phyloP scores from a whole-genome alignment of 2,113 vertebrate species.

The Phylloscopus trochilus region DNA sequence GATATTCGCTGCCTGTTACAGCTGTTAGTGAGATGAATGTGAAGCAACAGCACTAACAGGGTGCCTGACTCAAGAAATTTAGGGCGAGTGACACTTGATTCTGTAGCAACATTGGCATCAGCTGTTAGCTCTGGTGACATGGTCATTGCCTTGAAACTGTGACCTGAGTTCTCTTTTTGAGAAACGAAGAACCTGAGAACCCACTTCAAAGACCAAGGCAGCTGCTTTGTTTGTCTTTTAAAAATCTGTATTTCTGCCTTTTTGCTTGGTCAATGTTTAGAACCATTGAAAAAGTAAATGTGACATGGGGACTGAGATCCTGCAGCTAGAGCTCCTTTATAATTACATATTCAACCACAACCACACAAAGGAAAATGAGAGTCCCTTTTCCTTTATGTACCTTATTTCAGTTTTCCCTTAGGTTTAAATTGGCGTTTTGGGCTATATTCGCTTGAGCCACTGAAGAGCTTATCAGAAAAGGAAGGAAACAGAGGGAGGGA shows the following conservation, averaged over 20 bases:
- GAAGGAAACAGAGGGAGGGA: slow-evolving; percentile 71
- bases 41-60: background rate
- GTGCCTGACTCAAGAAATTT: slow-evolving; percentile 20
- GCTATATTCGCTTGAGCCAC: slow-evolving; percentile 47
- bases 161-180: background rate
- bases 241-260: slow-evolving; percentile 4
- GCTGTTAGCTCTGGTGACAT: slow-evolving; percentile 6
- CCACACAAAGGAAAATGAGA: slow-evolving; percentile 69
- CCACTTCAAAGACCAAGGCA: slow-evolving; percentile 24
- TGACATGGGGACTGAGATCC: slow-evolving; percentile 37
- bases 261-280: slow-evolving; percentile 57
- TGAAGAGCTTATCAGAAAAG: slow-evolving; percentile 66
- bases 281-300: slow-evolving; percentile 45
- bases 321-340: slow-evolving; percentile 55
- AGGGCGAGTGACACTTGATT: slow-evolving; percentile 29
- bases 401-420: slow-evolving; percentile 56
- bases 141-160: background rate
- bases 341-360: slow-evolving; percentile 69
- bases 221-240: slow-evolving; percentile 49
- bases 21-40: background rate
- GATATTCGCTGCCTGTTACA: background rate
- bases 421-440: slow-evolving; percentile 75
- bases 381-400: slow-evolving; percentile 62
- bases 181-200: background rate
- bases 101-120: background rate